phyloP scores from a whole-genome alignment of 2,113 vertebrate species.

The Tautogolabrus adspersus region DNA sequence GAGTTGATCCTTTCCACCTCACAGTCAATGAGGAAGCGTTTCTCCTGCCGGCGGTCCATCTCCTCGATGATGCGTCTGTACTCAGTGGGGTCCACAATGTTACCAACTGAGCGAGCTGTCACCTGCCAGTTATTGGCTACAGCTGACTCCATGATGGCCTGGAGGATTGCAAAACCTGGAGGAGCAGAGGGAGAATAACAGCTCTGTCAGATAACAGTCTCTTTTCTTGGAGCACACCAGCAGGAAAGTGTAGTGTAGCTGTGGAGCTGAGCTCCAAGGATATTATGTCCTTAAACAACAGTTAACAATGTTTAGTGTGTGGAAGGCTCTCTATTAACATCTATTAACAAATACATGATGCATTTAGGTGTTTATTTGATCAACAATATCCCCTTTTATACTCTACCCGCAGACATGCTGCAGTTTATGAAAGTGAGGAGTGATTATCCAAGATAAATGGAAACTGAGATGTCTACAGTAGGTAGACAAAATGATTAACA shows the following conservation, averaged over 20 bases:
- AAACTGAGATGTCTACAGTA: constrained; percentile 15
- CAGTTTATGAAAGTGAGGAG: not conserved
- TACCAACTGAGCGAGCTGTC: constrained; percentile 96
- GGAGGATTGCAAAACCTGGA: constrained; percentile 95
- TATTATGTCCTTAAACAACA: not conserved
- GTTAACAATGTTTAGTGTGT: constrained; percentile 9
- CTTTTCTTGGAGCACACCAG: constrained; percentile 8
- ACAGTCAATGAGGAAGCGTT: constrained; percentile 96
- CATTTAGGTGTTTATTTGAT: constrained; percentile 1
- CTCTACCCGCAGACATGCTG: not conserved
- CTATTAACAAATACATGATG: constrained; percentile 8
- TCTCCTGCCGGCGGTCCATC: constrained; percentile 98
- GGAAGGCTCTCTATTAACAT: constrained; percentile 7
- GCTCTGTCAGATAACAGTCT: constrained; percentile 40
- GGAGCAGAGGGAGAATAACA: constrained; percentile 58
- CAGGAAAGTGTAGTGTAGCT: constrained; percentile 6
- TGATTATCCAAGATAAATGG: constrained; percentile 14
- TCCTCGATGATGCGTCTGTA: constrained; percentile 97
- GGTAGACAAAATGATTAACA: constrained; percentile 6
- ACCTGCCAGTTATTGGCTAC: constrained; percentile 99
- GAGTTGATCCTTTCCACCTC: constrained; percentile 95
- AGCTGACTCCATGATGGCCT: constrained; percentile 98
- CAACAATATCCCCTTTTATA: constrained; percentile 4
- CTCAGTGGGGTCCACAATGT: constrained; percentile 92
- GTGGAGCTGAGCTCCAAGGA: not conserved